Evolutionary conservation across 2,888 invertebrate species (phyloP).

Genomic region (Polymixis lichenea): DNA sequence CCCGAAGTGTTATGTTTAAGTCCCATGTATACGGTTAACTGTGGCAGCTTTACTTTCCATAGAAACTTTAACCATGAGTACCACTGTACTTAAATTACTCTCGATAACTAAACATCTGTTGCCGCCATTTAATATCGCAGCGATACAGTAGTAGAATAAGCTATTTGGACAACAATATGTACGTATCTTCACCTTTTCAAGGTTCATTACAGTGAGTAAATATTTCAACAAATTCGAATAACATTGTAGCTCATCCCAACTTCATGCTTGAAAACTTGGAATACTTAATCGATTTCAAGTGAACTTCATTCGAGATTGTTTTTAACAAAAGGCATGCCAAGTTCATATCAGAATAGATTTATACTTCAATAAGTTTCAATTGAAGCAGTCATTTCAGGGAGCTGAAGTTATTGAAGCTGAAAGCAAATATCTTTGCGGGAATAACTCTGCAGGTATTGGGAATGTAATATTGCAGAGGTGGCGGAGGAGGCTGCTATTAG

Average conservation of each 20-base stretch:
- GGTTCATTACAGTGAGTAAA: background rate
- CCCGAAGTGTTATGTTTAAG: too few species aligned
- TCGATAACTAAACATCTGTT: too few species aligned
- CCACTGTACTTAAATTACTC: too few species aligned
- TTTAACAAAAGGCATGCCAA: conserved; percentile 46
- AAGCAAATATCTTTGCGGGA: conserved; percentile 33
- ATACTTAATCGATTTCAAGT: conserved; percentile 31
- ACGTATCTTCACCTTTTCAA: background rate
- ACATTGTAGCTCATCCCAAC: background rate
- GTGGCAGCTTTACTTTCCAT: too few species aligned
- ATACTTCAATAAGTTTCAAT: conserved; percentile 59
- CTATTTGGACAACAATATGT: too few species aligned
- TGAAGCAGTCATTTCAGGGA: conserved; percentile 27
- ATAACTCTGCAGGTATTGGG: conserved; percentile 34
- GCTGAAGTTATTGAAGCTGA: conserved; percentile 50
- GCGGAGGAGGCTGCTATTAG: background rate
- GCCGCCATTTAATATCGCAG: too few species aligned
- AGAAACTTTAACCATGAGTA: too few species aligned
- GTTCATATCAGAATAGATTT: conserved; percentile 44
- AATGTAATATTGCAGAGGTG: conserved; percentile 49
- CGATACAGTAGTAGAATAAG: too few species aligned
- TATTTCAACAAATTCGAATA: background rate
- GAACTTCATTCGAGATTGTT: conserved; percentile 35
- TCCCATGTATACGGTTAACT: too few species aligned
- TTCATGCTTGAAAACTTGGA: conserved; percentile 7